Evolutionary conservation across 1,140 invertebrate genomes (phyloP), one percentile per base, ranked within the genome.

Genomic region (Propsilocerus akamusi): DNA sequence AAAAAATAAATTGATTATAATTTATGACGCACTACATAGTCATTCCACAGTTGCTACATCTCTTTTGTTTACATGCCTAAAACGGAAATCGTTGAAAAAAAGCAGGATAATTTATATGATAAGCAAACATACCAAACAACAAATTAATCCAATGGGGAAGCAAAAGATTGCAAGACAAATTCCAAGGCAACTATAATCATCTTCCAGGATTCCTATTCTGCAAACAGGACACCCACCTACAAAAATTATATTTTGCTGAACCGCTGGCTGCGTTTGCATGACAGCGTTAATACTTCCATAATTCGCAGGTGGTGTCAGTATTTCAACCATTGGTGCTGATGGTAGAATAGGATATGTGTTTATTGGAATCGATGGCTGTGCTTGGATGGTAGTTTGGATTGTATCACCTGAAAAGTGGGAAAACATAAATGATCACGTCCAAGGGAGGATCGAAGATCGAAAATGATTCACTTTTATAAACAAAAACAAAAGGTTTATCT

Each of bases 181-280:
- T 24, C 83, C 86, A 14, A 82, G 63, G 57, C 79, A 81, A 2
- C 83, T 79, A 56, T 75, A 83, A 58, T 84, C 79, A 59, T 89
- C 84, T 64, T 86, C 81, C 48, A 89, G 60, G 26, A 82, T 68
- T 10, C 86, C 86, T 55, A 85, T 81, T 57, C 82, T 69, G 60
- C 84, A 88, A 6, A 78, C 75, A 47, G 85, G 85, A 68, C 85
- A 88, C 5, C 75, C 78, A 5, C 83, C 82, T 34, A 86, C 74
- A 12, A 83, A 59, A 55, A 83, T 41, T 20, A 41, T 10, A 41
- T 3, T 2, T 41, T n/a, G 34, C n/a, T 41, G 11, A 37, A 6
- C 10, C 10, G 12, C 4, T 17, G 34, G 34, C 14, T 41, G 14
- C 10, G 5, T 20, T 17, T 41, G 34, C 17, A 41, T 20, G 3